Percentiles rank a stretch among this genome's conserved stretches.
Evolutionary conservation across 2,888 invertebrate genomes (phyloP).

Genomic region (Bellardia pandia): DNA sequence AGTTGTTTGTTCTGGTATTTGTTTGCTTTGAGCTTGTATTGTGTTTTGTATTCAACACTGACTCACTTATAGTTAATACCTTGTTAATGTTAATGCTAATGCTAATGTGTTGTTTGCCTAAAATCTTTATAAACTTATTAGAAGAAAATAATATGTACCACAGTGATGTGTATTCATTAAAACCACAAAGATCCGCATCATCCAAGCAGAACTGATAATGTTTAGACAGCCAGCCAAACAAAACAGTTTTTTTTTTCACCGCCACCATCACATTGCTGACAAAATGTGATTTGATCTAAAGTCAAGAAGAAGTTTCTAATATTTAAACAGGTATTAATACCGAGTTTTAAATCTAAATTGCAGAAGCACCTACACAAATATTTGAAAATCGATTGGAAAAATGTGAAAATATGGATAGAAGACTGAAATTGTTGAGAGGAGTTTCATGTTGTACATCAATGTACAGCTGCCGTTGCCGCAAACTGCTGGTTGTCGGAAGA

Average conservation of each 20-base stretch:
- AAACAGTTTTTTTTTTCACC: neutral
- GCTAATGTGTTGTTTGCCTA: conserved; percentile 70
- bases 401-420: conserved; percentile 6
- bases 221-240: conserved; percentile 43
- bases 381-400: conserved; percentile 44
- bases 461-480: conserved; percentile 45
- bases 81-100: conserved; percentile 60
- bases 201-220: conserved; percentile 66
- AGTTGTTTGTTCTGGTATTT: conserved; percentile 46
- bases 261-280: neutral
- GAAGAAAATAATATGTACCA: conserved; percentile 27
- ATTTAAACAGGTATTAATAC: conserved; percentile 61
- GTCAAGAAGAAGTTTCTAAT: conserved; percentile 49
- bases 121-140: conserved; percentile 61
- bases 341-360: conserved; percentile 41
- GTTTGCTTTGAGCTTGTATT: conserved; percentile 1
- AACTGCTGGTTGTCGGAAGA: conserved; percentile 29
- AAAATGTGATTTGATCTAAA: conserved; percentile 67
- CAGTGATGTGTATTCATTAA: neutral
- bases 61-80: conserved; percentile 21
- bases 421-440: neutral
- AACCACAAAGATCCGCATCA: conserved; percentile 63
- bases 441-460: conserved; percentile 17
- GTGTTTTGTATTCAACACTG: conserved; percentile 39
- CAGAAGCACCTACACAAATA: conserved; percentile 70